A percentile compares a stretch with the other conserved stretches of the same genome.
phyloP scores from a whole-genome alignment of 2,888 invertebrate genomes.

The Chromoteleia sp. region DNA sequence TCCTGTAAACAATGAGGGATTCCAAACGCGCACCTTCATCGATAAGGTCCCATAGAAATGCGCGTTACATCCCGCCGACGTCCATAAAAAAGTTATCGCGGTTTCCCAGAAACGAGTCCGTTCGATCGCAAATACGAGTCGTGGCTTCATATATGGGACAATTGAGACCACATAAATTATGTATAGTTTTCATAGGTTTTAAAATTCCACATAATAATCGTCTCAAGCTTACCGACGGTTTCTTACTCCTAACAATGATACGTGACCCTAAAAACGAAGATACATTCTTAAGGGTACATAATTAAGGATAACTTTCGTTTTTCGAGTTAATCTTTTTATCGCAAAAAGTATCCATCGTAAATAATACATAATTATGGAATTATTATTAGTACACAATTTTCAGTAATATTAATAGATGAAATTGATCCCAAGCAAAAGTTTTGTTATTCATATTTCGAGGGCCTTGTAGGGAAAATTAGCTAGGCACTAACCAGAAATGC shows the following conservation, averaged over 20 bases:
- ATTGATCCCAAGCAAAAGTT: too few relatives aligned
- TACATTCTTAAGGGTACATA: not conserved
- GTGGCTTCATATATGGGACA: slow-evolving; percentile 58
- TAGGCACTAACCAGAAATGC: too few relatives aligned
- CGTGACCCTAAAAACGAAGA: slow-evolving; percentile 2
- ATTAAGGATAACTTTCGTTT: not conserved
- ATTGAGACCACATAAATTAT: slow-evolving; percentile 61
- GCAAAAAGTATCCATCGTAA: too few relatives aligned
- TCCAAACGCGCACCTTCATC: slow-evolving; percentile 55
- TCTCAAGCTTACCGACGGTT: slow-evolving; percentile 8
- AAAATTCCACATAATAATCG: slow-evolving; percentile 56
- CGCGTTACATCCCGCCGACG: slow-evolving; percentile 44
- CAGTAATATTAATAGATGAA: too few relatives aligned
- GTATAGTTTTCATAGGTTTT: slow-evolving; percentile 58
- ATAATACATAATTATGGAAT: too few relatives aligned
- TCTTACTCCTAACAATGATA: slow-evolving; percentile 20
- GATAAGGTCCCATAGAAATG: slow-evolving; percentile 70
- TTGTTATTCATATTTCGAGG: too few relatives aligned
- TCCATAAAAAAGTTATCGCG: slow-evolving; percentile 55
- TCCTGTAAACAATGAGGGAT: slow-evolving; percentile 60
- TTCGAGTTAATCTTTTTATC: not conserved
- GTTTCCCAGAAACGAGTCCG: slow-evolving; percentile 51
- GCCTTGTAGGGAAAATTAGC: too few relatives aligned
- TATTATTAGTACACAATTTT: too few relatives aligned
- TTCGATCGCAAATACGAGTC: slow-evolving; percentile 31